These are phyloP conservation scores for Coptodon bakossiorum DNA, from an alignment of 2,113 vertebrate species.

Conservation along the genomic window DNA sequence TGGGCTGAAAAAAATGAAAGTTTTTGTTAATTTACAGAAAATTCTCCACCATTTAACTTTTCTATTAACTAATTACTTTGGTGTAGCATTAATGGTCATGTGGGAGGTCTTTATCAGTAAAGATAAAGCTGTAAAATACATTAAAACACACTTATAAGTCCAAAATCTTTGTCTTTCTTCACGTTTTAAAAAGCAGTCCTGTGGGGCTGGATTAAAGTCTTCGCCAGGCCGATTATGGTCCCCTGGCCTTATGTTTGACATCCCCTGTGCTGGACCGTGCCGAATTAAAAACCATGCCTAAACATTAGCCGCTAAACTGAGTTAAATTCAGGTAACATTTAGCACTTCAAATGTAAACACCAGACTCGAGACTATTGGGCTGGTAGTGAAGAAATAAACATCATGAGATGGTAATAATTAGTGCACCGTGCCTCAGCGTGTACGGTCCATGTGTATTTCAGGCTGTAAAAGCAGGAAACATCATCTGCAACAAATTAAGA, in stretches of 20 bases:
- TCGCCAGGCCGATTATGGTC: accelerated
- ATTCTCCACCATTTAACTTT: neutral
- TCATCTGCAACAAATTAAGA: neutral
- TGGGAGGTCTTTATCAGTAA: neutral
- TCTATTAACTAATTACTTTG: neutral
- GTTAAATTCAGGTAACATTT: neutral
- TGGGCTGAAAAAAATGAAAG: neutral
- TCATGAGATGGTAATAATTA: neutral
- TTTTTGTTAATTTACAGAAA: neutral
- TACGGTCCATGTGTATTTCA: neutral
- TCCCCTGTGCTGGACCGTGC: neutral
- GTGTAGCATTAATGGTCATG: neutral
- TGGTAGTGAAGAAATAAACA: neutral
- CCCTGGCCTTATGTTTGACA: neutral
- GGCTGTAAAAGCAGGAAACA: neutral
- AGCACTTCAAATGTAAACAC: neutral
- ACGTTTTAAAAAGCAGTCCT: accelerated
- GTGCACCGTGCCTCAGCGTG: neutral
- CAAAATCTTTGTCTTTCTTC: neutral
- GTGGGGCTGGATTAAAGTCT: accelerated
- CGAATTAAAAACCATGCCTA: accelerated
- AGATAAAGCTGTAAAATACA: neutral
- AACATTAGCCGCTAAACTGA: neutral
- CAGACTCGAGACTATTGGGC: neutral
- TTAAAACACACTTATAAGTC: neutral